A percentile compares a stretch with the other conserved stretches of the same genome.
Conservation (phyloP, 1,140 invertebrate species). For the Lepidurus apus region DNA sequence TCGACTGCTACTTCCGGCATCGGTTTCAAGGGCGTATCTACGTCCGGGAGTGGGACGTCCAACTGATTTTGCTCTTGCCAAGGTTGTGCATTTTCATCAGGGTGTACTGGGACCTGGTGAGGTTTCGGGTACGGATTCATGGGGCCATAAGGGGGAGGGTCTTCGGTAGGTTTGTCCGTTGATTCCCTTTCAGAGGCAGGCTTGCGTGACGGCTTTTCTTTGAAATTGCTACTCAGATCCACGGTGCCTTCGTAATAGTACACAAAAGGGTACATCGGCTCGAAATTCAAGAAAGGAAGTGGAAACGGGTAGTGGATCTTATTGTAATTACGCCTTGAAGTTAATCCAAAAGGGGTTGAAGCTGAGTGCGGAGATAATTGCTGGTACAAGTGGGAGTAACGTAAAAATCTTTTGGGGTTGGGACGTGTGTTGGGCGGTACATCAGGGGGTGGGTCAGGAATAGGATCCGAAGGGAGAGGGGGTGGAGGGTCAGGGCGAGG, state of each 20-base stretch:
- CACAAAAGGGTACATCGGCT: conserved; percentile 9
- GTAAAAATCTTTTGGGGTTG: neutral
- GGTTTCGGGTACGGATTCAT: neutral
- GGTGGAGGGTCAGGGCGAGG: conserved; percentile 24
- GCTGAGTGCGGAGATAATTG: neutral
- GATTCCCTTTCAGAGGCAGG: neutral
- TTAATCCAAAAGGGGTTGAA: neutral
- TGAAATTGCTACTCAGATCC: neutral
- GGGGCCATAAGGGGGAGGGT: neutral
- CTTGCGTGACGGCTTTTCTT: neutral
- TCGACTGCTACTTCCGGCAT: neutral
- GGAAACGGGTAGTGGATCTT: neutral
- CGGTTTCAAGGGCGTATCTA: neutral
- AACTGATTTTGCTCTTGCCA: conserved; percentile 1
- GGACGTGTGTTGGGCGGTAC: conserved; percentile 22
- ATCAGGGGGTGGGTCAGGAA: conserved; percentile 6
- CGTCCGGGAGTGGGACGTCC: neutral
- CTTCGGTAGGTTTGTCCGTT: neutral
- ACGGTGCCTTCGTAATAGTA: neutral
- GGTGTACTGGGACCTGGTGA: neutral
- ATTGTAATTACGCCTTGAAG: neutral
- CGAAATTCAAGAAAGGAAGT: neutral
- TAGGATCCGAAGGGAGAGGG: conserved; percentile 12
- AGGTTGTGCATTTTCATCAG: neutral
- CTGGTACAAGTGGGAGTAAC: neutral